Evolutionary conservation across 1,140 invertebrate species (phyloP).

Genomic region (Papilio glaucus): DNA sequence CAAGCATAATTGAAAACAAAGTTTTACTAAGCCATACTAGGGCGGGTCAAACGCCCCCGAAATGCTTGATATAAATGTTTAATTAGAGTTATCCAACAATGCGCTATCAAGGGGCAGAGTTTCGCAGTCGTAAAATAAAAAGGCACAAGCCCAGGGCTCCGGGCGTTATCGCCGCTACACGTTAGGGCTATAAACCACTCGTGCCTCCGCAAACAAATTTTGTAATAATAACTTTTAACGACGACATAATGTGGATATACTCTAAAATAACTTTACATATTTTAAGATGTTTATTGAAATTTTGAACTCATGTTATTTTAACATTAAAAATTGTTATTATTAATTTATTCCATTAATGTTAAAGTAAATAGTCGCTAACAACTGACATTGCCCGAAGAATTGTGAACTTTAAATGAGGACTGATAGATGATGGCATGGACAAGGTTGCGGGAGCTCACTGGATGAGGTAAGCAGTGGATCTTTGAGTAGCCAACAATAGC

Average conservation of each 20-base stretch:
- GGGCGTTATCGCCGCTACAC: conserved; percentile 32
- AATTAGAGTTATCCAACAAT: conserved; percentile 3
- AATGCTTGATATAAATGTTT: neutral
- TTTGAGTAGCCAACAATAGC: too few species aligned
- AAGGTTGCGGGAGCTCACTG: too few species aligned
- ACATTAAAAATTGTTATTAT: too few species aligned
- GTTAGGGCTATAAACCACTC: conserved; percentile 54
- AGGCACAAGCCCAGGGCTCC: conserved; percentile 36
- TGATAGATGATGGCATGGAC: too few species aligned
- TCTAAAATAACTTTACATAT: neutral
- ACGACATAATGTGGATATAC: conserved; percentile 38
- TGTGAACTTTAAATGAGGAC: too few species aligned
- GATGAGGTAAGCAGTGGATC: too few species aligned
- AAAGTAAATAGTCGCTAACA: too few species aligned
- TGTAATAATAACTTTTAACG: conserved; percentile 43
- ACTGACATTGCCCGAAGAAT: too few species aligned
- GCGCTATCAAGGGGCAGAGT: neutral
- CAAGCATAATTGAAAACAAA: neutral
- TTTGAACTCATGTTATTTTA: too few species aligned
- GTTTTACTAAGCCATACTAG: neutral
- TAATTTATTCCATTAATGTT: too few species aligned
- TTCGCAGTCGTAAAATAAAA: conserved; percentile 28
- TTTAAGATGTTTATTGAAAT: too few species aligned
- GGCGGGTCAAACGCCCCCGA: too few species aligned
- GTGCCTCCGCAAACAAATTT: conserved; percentile 50